Base-by-base conservation (phyloP, 2,113 vertebrate genomes). In the Cyphomyrus discorhynchus region DNA sequence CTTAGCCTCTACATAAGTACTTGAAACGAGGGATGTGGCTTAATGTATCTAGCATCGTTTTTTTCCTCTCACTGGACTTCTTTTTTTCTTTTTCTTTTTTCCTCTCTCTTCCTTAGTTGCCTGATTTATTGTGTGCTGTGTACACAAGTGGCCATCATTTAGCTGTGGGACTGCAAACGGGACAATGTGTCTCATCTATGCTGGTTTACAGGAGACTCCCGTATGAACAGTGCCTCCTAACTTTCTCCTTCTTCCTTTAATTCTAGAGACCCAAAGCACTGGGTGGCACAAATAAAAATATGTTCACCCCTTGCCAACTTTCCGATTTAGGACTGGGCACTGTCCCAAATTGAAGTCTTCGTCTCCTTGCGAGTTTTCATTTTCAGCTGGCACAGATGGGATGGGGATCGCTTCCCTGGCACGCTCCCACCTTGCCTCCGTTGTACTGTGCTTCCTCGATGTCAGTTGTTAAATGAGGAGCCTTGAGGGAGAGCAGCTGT, bases 301-400 rank as follows among this genome's bases (percentile, higher is more conserved):
- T 80, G 74, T 80, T 80, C 31, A 21, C 35, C 31, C 5, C 74
- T 80, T 80, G 74, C 74, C 74, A 80, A 80, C 74, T 39, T 80
- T 80, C 74, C 6, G 15, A 80, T 42, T 80, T 80, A 80, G 17
- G 17, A 42, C 39, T 42, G 74, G 74, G 35, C 74, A 80, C 35
- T 42, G 35, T 42, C 74, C 35, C 74, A 80, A 80, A 19, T 8
- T 6, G 82, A 21, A 66, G 8, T 45, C 35, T 39, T 49, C 47
- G 49, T 39, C 49, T 42, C 49, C 31, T 58, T 87, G 86, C 5
- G 15, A 87, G 92, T 87, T 92, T 93, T 94, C 93, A 92, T 95
- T 93, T 94, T 93, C 91, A 93, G 85, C 94, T 92, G 91, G 91
- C 93, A 93, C 91, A 93, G 92, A 94, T 91, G 92, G 92, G 92